Evolutionary conservation across 1,140 invertebrate genomes (phyloP).

Genomic region (Drosophila virilis): DNA sequence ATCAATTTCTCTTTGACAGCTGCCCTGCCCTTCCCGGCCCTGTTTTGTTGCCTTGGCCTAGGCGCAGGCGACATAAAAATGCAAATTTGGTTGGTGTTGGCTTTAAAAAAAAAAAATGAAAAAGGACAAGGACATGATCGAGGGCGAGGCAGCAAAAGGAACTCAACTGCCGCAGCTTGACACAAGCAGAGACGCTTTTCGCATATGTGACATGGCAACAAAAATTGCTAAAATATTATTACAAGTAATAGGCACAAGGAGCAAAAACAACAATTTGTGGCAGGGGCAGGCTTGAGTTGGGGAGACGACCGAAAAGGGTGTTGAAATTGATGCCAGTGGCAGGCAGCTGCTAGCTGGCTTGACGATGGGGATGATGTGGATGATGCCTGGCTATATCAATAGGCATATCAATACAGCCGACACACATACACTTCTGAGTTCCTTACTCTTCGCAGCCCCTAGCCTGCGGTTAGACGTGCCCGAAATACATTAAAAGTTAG

Average conservation of each 20-base stretch:
- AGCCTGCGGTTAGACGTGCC: conserved; percentile 73
- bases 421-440: background rate
- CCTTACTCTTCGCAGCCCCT: conserved; percentile 3
- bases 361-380: conserved; percentile 47
- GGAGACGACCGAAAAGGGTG: conserved; percentile 58
- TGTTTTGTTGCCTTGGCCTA: conserved; percentile 36
- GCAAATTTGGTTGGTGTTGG: conserved; percentile 67
- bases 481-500: conserved; percentile 81
- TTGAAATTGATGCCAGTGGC: conserved; percentile 66
- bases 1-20: conserved; percentile 78
- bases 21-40: conserved; percentile 17
- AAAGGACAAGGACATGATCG: background rate
- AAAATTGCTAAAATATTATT: conserved; percentile 81
- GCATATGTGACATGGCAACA: conserved; percentile 80
- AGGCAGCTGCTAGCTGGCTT: conserved; percentile 31
- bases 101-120: conserved; percentile 47
- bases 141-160: background rate
- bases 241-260: conserved; percentile 75
- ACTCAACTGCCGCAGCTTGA: conserved; percentile 33
- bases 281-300: background rate
- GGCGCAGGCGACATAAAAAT: conserved; percentile 69
- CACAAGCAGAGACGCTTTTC: conserved; percentile 30
- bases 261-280: conserved; percentile 43
- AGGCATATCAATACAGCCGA: conserved; percentile 71
- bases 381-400: conserved; percentile 68